Base-by-base conservation (phyloP, 2,888 invertebrate species). In the Aphodius sticticus region DNA sequence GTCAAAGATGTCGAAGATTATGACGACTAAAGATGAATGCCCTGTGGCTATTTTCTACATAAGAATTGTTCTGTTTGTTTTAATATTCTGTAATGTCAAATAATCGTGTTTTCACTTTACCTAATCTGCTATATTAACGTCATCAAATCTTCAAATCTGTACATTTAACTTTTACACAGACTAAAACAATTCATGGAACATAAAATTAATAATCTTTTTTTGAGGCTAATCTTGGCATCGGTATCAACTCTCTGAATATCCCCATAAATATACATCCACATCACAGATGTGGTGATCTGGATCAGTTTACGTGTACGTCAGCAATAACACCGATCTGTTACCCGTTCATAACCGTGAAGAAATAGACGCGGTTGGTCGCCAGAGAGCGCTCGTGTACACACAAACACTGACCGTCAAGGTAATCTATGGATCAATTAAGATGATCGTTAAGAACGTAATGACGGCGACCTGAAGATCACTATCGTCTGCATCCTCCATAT, bases 371-470 rank as follows among this genome's bases (percentile, higher is more conserved):
- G 74, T 74, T 35, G 74, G 35, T 36, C 35, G 35, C 26, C 9
- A 37, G 36, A 35, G 74, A 74, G 26, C 37, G 35, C 26, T 74
- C 37, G 35, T 35, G 36, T 35, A 74, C 37, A 74, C 74, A 74
- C 74, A 74, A 35, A 37, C 36, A 74, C 74, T 35, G 74, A 74
- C 35, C 74, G 74, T 74, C 74, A 74, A 74, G 35, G 74, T 74
- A 74, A 74, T 74, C 36, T 74, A 74, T 74, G 74, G 74, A 74
- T 74, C 74, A 74, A 74, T 74, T 74, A 74, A 74, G 36, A 74
- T 74, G 74, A 74, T 74, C 74, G 74, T 74, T 74, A 74, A 74
- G 74, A 74, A 74, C 9, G 74, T 74, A 74, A 74, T 36, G 74
- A 74, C 74, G 74, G 7, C 37, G 36, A 74, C 35, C 36, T 74